A percentile compares a stretch with the other conserved stretches of the same genome.
Evolutionary conservation across 2,797 vertebrate genomes (phyloP).

Genomic region (Malacoraja senta): DNA sequence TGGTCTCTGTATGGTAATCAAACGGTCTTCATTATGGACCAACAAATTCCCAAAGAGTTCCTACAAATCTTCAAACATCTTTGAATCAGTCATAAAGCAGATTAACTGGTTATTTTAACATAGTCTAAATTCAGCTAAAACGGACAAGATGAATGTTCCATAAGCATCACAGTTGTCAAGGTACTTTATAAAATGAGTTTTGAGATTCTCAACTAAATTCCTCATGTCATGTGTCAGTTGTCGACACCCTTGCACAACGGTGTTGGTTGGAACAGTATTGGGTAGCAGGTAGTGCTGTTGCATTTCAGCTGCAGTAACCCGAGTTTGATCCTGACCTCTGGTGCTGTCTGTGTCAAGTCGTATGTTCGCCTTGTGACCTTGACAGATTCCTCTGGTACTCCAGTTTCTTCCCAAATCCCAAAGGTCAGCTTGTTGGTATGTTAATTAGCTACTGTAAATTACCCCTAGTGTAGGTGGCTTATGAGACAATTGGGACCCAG

Average conservation of each 20-base stretch:
- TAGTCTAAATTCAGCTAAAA: background rate
- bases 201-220: background rate
- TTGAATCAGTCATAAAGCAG: background rate
- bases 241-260: background rate
- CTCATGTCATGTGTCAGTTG: background rate
- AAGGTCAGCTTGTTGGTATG: too few species aligned
- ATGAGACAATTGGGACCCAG: background rate
- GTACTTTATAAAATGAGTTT: background rate
- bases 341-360: too few species aligned
- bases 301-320: too few species aligned
- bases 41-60: background rate
- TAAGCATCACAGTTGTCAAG: background rate
- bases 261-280: too few species aligned
- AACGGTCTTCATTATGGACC: background rate
- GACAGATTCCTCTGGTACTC: too few species aligned
- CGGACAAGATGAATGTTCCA: background rate
- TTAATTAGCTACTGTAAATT: too few species aligned
- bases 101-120: background rate
- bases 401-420: too few species aligned
- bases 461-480: too few species aligned
- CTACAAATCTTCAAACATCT: background rate
- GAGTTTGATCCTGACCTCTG: too few species aligned
- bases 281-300: too few species aligned
- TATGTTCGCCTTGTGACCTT: too few species aligned
- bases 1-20: background rate